phyloP scores from a whole-genome alignment of 2,797 vertebrate genomes.

The Pseudocheirus occidentalis region DNA sequence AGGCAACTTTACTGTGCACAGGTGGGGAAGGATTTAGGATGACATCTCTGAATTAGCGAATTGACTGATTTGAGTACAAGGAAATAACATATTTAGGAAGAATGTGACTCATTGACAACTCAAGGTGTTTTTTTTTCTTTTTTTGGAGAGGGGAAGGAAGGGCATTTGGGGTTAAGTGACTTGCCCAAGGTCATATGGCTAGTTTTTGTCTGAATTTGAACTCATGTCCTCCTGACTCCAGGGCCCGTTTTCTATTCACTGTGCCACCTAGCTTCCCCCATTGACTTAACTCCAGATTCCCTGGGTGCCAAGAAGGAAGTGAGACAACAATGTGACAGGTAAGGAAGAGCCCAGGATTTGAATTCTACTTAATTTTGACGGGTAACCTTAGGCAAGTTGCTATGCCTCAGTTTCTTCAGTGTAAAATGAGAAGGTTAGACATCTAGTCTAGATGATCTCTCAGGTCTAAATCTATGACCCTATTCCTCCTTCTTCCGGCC shows the following conservation, averaged over 20 bases:
- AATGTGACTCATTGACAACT: not conserved
- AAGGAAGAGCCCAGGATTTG: not conserved
- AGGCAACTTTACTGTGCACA: conserved; percentile 13
- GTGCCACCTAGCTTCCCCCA: too few relatives aligned
- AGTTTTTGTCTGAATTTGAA: too few relatives aligned
- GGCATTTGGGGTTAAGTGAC: too few relatives aligned
- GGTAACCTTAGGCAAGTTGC: not conserved
- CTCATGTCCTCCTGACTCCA: too few relatives aligned
- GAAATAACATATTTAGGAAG: conserved; percentile 17
- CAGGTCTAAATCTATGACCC: not conserved
- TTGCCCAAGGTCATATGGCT: too few relatives aligned
- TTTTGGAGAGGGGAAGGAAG: too few relatives aligned
- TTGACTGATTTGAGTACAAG: conserved; percentile 38
- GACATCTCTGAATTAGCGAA: not conserved
- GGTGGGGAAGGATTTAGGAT: conserved; percentile 17
- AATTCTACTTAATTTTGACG: not conserved
- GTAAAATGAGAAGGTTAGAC: not conserved
- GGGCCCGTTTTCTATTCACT: too few relatives aligned
- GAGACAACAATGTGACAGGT: not conserved
- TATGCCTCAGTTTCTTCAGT: not conserved
- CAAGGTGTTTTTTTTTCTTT: too few relatives aligned
- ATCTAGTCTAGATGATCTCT: not conserved
- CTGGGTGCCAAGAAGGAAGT: not conserved
- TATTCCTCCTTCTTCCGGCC: not conserved
- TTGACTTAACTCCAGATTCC: not conserved